phyloP scores from a whole-genome alignment of 2,113 vertebrate genomes.

The Crocuta crocuta region DNA sequence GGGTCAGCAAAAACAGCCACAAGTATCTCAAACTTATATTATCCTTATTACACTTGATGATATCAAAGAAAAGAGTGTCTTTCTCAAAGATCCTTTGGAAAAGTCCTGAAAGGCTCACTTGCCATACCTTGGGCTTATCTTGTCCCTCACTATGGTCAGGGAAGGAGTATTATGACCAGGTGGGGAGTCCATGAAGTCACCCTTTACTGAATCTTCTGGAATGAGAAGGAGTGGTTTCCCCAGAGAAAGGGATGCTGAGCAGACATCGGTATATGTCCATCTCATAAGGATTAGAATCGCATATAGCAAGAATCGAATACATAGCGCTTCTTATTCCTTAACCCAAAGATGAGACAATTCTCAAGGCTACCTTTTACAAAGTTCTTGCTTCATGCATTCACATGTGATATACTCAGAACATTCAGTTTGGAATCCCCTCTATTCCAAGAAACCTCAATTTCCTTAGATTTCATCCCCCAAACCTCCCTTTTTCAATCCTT shows the following conservation, averaged over 20 bases:
- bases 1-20: neutral
- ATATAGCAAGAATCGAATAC: neutral
- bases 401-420: neutral
- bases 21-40: neutral
- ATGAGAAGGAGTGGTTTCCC: neutral
- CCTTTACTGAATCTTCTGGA: neutral
- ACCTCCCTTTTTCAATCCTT: neutral
- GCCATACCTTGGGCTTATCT: neutral
- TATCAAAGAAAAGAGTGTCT: neutral
- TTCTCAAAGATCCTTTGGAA: neutral
- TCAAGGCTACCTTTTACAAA: neutral
- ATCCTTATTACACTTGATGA: neutral
- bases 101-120: neutral
- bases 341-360: neutral
- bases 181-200: neutral
- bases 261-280: neutral
- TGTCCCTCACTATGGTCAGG: neutral
- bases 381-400: neutral
- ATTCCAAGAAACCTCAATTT: constrained; percentile 6
- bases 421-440: neutral
- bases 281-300: neutral
- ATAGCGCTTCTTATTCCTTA: neutral
- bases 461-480: neutral
- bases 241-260: neutral
- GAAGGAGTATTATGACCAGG: neutral